These are phyloP conservation scores for Pycnomerus fuliginosus DNA, from an alignment of 2,888 invertebrate genomes.

Conservation along the genomic window DNA sequence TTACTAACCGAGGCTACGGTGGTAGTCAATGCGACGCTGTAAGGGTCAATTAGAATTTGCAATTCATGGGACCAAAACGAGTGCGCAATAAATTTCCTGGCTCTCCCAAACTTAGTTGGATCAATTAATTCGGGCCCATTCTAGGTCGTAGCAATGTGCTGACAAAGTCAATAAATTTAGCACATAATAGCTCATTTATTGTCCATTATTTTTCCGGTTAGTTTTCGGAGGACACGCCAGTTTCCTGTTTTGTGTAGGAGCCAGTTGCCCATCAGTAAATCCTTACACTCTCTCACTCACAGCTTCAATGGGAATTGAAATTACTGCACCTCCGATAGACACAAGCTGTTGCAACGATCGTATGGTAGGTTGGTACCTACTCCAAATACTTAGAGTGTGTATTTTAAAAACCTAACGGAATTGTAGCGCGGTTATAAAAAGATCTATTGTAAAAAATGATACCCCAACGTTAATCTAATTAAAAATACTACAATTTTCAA, in stretches of 20 bases:
- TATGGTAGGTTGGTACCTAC: no score
- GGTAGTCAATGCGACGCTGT: slow-evolving; percentile 40
- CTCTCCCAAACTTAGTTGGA: slow-evolving; percentile 41
- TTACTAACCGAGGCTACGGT: slow-evolving; percentile 34
- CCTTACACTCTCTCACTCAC: no score
- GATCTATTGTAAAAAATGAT: no score
- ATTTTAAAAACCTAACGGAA: no score
- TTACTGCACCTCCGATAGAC: no score
- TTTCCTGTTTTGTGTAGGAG: slow-evolving; percentile 33
- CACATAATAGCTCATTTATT: slow-evolving; percentile 36
- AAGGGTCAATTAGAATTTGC: slow-evolving; percentile 42
- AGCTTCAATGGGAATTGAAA: no score
- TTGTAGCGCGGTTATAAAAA: no score
- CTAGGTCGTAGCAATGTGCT: slow-evolving; percentile 38
- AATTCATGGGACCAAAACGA: slow-evolving; percentile 38
- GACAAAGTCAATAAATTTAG: slow-evolving; percentile 45
- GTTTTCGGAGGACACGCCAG: slow-evolving; percentile 31
- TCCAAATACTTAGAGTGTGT: no score
- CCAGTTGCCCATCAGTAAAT: no score
- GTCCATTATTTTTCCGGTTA: slow-evolving; percentile 34
- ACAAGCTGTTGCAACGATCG: no score
- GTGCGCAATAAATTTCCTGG: slow-evolving; percentile 45
- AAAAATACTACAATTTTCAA: no score
- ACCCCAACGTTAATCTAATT: no score
- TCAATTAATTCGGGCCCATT: slow-evolving; percentile 45